Percentiles rank a stretch among this genome's conserved stretches.
Evolutionary conservation across 2,797 vertebrate species (phyloP).

Genomic region (Centroberyx gerrardi): DNA sequence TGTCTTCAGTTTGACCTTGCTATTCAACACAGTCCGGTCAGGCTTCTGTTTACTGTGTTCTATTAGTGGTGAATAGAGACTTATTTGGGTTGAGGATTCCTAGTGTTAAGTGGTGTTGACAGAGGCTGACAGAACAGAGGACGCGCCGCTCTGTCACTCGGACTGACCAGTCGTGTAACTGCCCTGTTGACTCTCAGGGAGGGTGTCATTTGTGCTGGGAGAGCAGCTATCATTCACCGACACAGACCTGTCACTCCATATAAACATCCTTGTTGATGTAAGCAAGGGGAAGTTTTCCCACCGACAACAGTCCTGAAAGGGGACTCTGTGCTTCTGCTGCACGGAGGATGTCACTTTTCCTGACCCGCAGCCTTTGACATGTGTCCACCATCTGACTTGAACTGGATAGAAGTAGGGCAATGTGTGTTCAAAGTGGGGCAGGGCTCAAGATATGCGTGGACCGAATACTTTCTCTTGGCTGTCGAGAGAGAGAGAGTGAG

Average conservation of each 20-base stretch:
- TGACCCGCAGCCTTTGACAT: conserved; percentile 60
- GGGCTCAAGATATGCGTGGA: conserved; percentile 31
- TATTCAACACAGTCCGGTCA: not conserved
- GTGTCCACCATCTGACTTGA: conserved; percentile 52
- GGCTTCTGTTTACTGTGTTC: conserved; percentile 20
- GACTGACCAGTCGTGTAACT: conserved; percentile 48
- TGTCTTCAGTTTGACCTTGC: conserved; percentile 1
- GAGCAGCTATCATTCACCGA: conserved; percentile 61
- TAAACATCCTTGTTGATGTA: conserved; percentile 65
- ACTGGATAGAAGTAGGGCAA: conserved; percentile 33
- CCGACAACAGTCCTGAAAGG: conserved; percentile 52
- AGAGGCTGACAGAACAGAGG: conserved; percentile 32
- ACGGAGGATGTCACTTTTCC: conserved; percentile 51
- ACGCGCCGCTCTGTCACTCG: conserved; percentile 41
- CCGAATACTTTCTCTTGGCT: conserved; percentile 56
- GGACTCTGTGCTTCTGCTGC: conserved; percentile 20
- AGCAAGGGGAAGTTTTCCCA: conserved; percentile 24
- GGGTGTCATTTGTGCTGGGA: conserved; percentile 62
- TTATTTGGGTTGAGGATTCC: conserved; percentile 58
- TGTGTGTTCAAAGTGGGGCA: conserved; percentile 61
- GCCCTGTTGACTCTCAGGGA: conserved; percentile 55
- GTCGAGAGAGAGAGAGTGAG: conserved; percentile 1
- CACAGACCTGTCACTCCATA: conserved; percentile 60
- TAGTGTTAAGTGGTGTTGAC: conserved; percentile 64
- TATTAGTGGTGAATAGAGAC: conserved; percentile 30